These are phyloP conservation scores for Drosophila arizonae DNA, from an alignment of 1,140 invertebrate genomes.

Conservation along the genomic window DNA sequence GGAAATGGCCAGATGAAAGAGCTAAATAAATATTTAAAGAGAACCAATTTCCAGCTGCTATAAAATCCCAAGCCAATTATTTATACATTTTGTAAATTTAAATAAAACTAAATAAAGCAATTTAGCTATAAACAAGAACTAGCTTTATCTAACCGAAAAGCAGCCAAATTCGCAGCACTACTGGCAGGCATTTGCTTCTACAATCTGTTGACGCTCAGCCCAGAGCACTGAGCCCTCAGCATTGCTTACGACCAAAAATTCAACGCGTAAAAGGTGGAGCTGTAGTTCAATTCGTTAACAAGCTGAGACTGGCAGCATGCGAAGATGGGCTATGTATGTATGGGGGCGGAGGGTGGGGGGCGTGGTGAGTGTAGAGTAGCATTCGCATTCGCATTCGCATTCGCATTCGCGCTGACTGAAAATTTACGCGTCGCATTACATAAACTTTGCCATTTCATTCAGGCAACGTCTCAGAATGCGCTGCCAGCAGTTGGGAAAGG, in stretches of 20 bases:
- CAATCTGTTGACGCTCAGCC: constrained; percentile 61
- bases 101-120: no score
- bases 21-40: no score
- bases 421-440: constrained; percentile 71
- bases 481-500: constrained; percentile 1
- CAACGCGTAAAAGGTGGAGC: constrained; percentile 77
- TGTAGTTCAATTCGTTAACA: constrained; percentile 77
- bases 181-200: constrained; percentile 2
- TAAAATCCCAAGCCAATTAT: no score
- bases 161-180: no score
- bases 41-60: no score
- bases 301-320: constrained; percentile 14
- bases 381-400: constrained; percentile 13
- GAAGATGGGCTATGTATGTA: not conserved
- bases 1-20: no score
- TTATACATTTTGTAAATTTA: no score
- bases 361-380: not conserved
- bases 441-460: constrained; percentile 61
- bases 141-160: no score
- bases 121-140: no score
- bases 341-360: not conserved
- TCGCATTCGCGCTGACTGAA: constrained; percentile 49
- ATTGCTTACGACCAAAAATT: constrained; percentile 30
- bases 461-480: constrained; percentile 18
- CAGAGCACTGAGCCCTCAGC: constrained; percentile 4